A percentile compares a stretch with the other conserved stretches of the same genome.
Evolutionary conservation across 2,113 vertebrate species (phyloP).

Genomic region (Gambusia holbrooki): DNA sequence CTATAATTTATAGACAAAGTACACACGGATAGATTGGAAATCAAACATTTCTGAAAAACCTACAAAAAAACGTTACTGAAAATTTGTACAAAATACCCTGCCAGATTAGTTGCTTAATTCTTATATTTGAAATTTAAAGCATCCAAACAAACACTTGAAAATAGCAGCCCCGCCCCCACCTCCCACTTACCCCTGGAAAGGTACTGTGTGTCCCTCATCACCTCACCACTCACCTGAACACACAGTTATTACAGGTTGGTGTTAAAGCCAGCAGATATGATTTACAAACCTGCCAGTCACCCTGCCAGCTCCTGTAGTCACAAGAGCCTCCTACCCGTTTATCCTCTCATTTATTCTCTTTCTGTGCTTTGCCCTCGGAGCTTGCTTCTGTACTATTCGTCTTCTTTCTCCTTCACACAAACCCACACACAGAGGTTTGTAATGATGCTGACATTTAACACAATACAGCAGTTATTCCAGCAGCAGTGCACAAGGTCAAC

Average conservation of each 20-base stretch:
- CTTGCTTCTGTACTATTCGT: not conserved
- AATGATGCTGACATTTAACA: slow-evolving; percentile 71
- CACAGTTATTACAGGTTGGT: slow-evolving; percentile 19
- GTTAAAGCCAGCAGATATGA: slow-evolving; percentile 34
- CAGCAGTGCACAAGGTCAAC: slow-evolving; percentile 58
- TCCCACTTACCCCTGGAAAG: not conserved
- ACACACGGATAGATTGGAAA: not conserved
- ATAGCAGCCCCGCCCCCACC: not conserved
- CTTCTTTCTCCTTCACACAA: slow-evolving; percentile 1
- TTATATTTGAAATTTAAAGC: not conserved
- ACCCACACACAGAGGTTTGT: slow-evolving; percentile 25
- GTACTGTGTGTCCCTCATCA: slow-evolving; percentile 12
- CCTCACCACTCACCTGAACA: slow-evolving; percentile 22
- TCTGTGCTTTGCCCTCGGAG: slow-evolving; percentile 2
- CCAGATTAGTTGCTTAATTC: not conserved
- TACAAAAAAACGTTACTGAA: not conserved
- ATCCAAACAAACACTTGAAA: not conserved
- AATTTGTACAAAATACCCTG: not conserved
- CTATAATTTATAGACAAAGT: not conserved
- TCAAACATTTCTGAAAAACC: not conserved
- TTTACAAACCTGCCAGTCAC: slow-evolving; percentile 21
- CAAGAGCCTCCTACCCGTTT: slow-evolving; percentile 9
- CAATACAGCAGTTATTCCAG: slow-evolving; percentile 52
- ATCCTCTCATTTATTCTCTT: slow-evolving; percentile 8
- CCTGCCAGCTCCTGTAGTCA: slow-evolving; percentile 12